phyloP scores from a whole-genome alignment of 2,797 vertebrate genomes.

The Somateria mollissima region DNA sequence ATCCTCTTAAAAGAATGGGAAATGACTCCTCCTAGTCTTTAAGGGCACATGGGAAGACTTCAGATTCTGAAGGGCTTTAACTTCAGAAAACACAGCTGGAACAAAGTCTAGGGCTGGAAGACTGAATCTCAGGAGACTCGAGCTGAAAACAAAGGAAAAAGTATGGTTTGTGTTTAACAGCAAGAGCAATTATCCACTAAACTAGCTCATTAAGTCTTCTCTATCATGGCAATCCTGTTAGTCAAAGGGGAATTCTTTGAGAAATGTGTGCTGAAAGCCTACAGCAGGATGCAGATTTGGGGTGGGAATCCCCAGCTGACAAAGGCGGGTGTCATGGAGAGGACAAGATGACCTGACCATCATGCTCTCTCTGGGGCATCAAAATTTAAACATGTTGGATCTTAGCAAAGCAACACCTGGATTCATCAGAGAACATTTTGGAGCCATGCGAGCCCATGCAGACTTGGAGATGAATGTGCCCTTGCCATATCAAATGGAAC shows the following conservation, averaged over 20 bases:
- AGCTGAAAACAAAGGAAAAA: conserved; percentile 10
- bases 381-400: not conserved
- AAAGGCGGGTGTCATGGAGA: fast-evolving
- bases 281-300: not conserved
- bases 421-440: not conserved
- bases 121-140: not conserved
- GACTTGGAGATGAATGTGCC: fast-evolving
- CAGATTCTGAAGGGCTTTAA: not conserved
- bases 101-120: not conserved
- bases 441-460: not conserved
- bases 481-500: not conserved
- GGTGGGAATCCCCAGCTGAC: not conserved
- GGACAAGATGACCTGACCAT: not conserved
- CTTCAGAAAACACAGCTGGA: not conserved
- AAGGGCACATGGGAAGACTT: not conserved
- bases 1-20: conserved; percentile 17
- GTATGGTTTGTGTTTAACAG: not conserved
- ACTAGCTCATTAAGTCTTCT: not conserved
- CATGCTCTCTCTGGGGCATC: not conserved
- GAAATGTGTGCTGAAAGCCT: not conserved
- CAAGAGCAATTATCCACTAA: conserved; percentile 5
- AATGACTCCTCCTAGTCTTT: not conserved
- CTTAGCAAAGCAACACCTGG: not conserved
- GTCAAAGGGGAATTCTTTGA: not conserved
- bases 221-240: not conserved